Percentiles rank a stretch among this genome's conserved stretches.
Conservation (phyloP, 2,888 invertebrate genomes). For the Megalurothrips usitatus region DNA sequence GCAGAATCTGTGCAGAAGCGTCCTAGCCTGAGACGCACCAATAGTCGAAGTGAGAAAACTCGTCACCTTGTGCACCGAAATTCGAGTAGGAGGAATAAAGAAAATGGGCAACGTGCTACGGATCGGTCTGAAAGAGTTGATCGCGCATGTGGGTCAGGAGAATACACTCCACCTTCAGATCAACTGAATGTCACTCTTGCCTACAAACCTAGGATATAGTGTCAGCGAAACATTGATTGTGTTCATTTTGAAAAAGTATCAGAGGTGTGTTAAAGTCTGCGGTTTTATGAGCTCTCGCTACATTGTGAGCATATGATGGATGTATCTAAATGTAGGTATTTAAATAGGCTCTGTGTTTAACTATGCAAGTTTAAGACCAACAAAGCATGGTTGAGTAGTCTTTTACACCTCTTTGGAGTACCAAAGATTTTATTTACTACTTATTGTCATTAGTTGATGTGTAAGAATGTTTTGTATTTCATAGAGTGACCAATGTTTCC, state of each 20-base stretch:
- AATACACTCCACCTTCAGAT: neutral
- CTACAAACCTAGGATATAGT: constrained; percentile 40
- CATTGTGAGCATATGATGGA: neutral
- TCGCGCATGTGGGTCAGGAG: neutral
- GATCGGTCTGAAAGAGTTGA: constrained; percentile 3
- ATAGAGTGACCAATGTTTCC: constrained; percentile 5
- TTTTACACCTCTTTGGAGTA: constrained; percentile 23
- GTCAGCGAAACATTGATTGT: constrained; percentile 12
- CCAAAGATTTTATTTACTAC: constrained; percentile 15
- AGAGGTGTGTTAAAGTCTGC: constrained; percentile 1
- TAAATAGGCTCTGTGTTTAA: neutral
- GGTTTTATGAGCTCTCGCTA: neutral
- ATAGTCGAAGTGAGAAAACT: constrained; percentile 40
- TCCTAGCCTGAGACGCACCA: constrained; percentile 51
- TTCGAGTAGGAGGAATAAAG: constrained; percentile 53
- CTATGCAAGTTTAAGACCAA: neutral
- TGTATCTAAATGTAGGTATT: neutral
- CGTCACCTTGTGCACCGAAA: constrained; percentile 49
- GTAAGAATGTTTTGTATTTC: neutral
- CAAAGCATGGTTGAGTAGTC: neutral
- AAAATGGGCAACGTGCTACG: constrained; percentile 47
- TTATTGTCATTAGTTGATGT: neutral
- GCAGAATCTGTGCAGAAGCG: constrained; percentile 60
- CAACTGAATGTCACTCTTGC: constrained; percentile 35
- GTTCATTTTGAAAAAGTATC: constrained; percentile 11